phyloP scores from a whole-genome alignment of 2,888 invertebrate genomes.

The Drosophila demipolita region DNA sequence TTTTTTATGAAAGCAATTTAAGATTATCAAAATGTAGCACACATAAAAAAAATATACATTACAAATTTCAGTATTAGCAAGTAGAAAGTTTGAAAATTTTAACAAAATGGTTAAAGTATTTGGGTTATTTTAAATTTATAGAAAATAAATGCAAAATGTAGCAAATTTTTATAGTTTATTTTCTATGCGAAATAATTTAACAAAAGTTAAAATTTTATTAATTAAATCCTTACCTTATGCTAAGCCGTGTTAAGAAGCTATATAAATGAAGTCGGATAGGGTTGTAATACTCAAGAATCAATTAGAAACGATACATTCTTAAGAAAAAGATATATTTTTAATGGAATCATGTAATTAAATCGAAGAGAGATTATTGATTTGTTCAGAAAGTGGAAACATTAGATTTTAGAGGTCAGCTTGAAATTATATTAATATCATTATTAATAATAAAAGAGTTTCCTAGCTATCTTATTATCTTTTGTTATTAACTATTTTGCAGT shows the following conservation, averaged over 20 bases:
- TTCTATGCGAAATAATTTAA: no score
- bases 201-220: no score
- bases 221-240: no score
- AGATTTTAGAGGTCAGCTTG: neutral
- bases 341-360: neutral
- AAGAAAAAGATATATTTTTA: neutral
- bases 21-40: no score
- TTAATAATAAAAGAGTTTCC: neutral
- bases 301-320: neutral
- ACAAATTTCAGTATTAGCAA: neutral
- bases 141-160: neutral
- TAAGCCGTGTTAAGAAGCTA: neutral
- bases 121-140: no score
- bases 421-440: neutral
- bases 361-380: neutral
- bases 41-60: no score
- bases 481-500: neutral
- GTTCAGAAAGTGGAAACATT: neutral
- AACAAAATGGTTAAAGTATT: neutral
- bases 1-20: no score
- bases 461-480: neutral
- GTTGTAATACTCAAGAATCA: neutral
- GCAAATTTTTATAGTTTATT: no score
- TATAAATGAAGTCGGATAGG: neutral
- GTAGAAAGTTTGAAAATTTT: neutral